Evolutionary conservation across 1,140 invertebrate species (phyloP).

Genomic region (Pemphigus obesinymphae): DNA sequence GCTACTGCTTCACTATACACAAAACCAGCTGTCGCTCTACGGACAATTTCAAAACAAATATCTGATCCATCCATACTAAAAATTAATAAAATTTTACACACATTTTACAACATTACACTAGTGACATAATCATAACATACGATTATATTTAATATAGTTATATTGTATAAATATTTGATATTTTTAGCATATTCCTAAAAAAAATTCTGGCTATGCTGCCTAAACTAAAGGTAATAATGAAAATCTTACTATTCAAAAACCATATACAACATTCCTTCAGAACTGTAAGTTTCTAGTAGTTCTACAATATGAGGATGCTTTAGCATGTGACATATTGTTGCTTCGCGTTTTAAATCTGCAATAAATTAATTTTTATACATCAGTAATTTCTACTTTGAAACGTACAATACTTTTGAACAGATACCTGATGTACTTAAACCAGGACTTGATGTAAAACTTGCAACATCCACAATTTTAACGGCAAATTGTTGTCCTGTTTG

Average conservation of each 20-base stretch:
- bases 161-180: too few relatives aligned
- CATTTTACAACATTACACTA: too few relatives aligned
- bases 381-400: background rate
- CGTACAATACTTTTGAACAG: background rate
- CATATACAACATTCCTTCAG: conserved; percentile 98
- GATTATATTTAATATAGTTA: too few relatives aligned
- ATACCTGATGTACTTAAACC: conserved; percentile 90
- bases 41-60: conserved; percentile 96
- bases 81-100: conserved; percentile 38
- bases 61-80: conserved; percentile 96
- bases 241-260: conserved; percentile 97
- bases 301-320: conserved; percentile 99
- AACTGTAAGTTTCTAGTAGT: conserved; percentile 95
- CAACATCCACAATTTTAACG: conserved; percentile 97
- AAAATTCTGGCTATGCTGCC: background rate
- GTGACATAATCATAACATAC: too few relatives aligned
- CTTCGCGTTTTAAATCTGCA: conserved; percentile 92
- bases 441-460: conserved; percentile 92
- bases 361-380: background rate
- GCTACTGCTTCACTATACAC: conserved; percentile 98
- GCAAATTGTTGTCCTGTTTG: conserved; percentile 94
- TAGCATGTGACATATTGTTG: conserved; percentile 97
- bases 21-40: conserved; percentile 89
- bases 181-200: too few relatives aligned
- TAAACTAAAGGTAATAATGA: background rate